Evolutionary conservation across 1,140 invertebrate genomes (phyloP), one percentile per base, ranked within the genome.

Genomic region (Pectinophora gossypiella): DNA sequence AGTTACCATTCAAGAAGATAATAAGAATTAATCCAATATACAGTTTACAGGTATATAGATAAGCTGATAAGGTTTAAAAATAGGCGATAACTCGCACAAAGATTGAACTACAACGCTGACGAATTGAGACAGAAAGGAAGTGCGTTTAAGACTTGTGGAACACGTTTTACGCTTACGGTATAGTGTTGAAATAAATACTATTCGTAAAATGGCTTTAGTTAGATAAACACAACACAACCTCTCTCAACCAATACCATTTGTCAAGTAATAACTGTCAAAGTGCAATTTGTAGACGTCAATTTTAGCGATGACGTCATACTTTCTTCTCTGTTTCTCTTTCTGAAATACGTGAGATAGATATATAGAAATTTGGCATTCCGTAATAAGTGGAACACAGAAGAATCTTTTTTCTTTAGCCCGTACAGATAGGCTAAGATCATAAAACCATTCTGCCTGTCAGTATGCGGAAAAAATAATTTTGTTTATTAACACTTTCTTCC

Each of bases 21-120:
- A 7, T 32, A 32, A 32, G 27, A 32, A 32, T 32, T n/a, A 32
- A 32, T 32, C 27, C 27, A 40, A 40, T 40, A 40, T 18, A 16
- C 36, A 40, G 36, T 13, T 40, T 40, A 18, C 36, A 40, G 36
- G 36, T 40, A 40, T 13, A 10, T 10, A 13, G 36, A 40, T 40
- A 40, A 40, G 36, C 10, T 10, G 35, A 38, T 40, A 40, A 40
- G n/a, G n/a, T n/a, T n/a, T n/a, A n/a, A n/a, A n/a, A n/a, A n/a
- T n/a, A n/a, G n/a, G 36, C 36, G 6, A 16, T 15, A 40, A 40
- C 1, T 40, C 2, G 27, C 27, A 32, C 27, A 12, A 12, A 32
- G n/a, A 32, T 32, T 2, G n/a, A 1, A 32, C 27, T 32, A n/a
- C 6, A 32, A 32, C 27, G 27, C 1, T 12, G 9, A 3, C 27